phyloP scores from a whole-genome alignment of 2,888 invertebrate species.

The Ectemnius lituratus region DNA sequence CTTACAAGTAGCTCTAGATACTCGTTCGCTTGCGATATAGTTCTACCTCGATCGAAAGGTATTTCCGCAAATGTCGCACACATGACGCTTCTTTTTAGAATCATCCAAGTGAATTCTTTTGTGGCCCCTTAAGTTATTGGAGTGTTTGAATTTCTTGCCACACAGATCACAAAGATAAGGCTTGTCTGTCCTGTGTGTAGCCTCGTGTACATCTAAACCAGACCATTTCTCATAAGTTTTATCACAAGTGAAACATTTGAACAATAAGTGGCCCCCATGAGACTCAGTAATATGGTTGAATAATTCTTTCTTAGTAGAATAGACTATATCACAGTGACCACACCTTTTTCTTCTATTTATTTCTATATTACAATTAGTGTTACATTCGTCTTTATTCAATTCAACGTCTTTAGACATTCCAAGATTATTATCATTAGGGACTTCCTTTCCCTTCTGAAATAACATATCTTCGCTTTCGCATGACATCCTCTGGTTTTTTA shows the following conservation, averaged over 20 bases:
- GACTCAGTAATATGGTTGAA: slow-evolving; percentile 63
- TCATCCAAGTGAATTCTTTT: slow-evolving; percentile 72
- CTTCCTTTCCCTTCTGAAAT: no score
- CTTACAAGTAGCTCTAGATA: no score
- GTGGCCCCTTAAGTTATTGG: slow-evolving; percentile 71
- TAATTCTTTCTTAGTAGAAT: slow-evolving; percentile 60
- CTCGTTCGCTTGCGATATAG: no score
- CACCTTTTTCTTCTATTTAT: slow-evolving; percentile 49
- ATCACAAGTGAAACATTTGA: slow-evolving; percentile 67
- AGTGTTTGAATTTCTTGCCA: slow-evolving; percentile 74
- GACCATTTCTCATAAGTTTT: slow-evolving; percentile 69
- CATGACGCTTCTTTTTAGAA: slow-evolving; percentile 69
- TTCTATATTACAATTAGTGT: not conserved
- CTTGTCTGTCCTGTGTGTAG: slow-evolving; percentile 69
- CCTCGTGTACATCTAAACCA: slow-evolving; percentile 71
- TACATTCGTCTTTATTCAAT: slow-evolving; percentile 13
- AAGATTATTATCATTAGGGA: not conserved
- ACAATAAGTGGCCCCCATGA: slow-evolving; percentile 60
- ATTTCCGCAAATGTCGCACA: slow-evolving; percentile 77
- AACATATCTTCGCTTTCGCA: slow-evolving; percentile 1
- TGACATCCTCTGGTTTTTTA: slow-evolving; percentile 1
- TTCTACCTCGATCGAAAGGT: slow-evolving; percentile 76
- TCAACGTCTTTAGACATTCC: not conserved
- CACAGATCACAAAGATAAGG: slow-evolving; percentile 74
- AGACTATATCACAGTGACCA: slow-evolving; percentile 62